Percentiles rank a stretch among this genome's conserved stretches.
Evolutionary conservation across 2,888 invertebrate species (phyloP).

Genomic region (Chymomyza amoena): DNA sequence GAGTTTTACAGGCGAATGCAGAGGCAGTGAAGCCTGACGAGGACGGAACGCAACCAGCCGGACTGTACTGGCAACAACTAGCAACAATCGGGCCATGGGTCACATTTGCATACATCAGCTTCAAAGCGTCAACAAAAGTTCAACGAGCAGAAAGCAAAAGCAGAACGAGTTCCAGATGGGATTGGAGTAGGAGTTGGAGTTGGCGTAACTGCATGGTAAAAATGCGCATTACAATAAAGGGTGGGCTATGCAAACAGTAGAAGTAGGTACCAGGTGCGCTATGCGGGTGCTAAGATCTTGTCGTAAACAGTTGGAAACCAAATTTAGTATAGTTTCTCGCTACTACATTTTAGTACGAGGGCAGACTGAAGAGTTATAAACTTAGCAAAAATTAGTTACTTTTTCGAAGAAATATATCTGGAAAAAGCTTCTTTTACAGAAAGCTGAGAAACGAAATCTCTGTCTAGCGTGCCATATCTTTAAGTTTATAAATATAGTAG

Average conservation of each 20-base stretch:
- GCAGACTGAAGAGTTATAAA: no score
- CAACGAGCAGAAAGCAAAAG: neutral
- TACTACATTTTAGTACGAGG: no score
- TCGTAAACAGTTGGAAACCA: no score
- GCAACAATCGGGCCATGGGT: conserved; percentile 6
- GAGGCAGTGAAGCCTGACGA: conserved; percentile 22
- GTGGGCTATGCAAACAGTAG: neutral
- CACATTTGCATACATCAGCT: conserved; percentile 56
- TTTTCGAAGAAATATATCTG: no score
- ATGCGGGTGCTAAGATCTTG: neutral
- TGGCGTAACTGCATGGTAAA: neutral
- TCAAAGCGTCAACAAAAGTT: conserved; percentile 13
- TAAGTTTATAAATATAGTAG: no score
- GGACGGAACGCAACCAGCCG: neutral
- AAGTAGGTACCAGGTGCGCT: neutral
- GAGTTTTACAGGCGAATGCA: conserved; percentile 7
- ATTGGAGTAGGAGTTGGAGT: neutral
- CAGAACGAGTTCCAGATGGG: neutral
- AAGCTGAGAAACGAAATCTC: no score
- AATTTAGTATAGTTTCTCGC: no score
- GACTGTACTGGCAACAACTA: neutral
- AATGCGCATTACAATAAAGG: neutral
- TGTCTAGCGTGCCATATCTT: no score
- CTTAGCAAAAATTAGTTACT: no score
- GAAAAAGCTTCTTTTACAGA: no score